Conservation (phyloP, 2,888 invertebrate species). For the Macrophya annulata region DNA sequence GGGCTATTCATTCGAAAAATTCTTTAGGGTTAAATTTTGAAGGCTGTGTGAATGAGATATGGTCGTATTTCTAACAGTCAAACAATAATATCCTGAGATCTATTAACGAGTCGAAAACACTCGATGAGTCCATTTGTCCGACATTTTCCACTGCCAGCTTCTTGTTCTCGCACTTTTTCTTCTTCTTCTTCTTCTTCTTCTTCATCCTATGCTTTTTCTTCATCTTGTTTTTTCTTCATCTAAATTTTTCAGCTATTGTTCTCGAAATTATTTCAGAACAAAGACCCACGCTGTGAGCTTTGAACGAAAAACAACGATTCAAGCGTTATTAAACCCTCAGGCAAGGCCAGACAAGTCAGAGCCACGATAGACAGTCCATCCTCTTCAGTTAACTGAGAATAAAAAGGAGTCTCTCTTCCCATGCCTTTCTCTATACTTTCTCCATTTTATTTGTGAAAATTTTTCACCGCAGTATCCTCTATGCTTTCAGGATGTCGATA, state of each 20-base stretch:
- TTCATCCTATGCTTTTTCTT: too few relatives aligned
- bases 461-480: neutral
- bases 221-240: neutral
- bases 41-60: neutral
- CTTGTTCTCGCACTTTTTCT: neutral
- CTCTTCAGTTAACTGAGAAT: neutral
- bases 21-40: neutral
- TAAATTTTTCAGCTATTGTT: slow-evolving; percentile 36
- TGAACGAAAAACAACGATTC: slow-evolving; percentile 26
- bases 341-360: neutral
- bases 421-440: neutral
- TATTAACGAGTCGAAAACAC: neutral
- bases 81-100: slow-evolving; percentile 8
- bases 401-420: slow-evolving; percentile 1
- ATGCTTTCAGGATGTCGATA: slow-evolving; percentile 85
- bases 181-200: neutral
- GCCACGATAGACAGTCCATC: neutral
- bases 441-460: neutral
- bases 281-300: slow-evolving; percentile 33
- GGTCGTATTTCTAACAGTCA: neutral
- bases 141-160: neutral
- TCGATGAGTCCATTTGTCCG: slow-evolving; percentile 6
- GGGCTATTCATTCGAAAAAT: neutral
- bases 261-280: slow-evolving; percentile 46
- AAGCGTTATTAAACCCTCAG: slow-evolving; percentile 35